Evolutionary conservation across 1,140 invertebrate species (phyloP).

Genomic region (Bombus vancouverensis): DNA sequence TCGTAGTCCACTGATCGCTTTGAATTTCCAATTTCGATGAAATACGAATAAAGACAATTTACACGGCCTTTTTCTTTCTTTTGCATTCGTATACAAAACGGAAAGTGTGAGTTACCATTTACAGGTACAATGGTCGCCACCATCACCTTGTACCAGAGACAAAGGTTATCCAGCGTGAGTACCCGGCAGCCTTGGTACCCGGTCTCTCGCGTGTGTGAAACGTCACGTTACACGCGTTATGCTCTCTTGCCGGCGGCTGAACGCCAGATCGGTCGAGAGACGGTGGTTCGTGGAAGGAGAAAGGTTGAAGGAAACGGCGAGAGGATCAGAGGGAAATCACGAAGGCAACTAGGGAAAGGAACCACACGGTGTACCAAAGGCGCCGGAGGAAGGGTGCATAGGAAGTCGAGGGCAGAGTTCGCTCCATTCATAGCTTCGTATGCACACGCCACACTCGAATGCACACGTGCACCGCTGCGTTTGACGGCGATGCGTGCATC

Average conservation of each 20-base stretch:
- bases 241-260: conserved; percentile 23
- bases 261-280: neutral
- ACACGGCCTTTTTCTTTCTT: too few species aligned
- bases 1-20: too few species aligned
- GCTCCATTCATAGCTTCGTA: conserved; percentile 68
- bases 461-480: conserved; percentile 49
- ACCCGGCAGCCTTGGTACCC: neutral
- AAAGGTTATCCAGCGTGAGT: neutral
- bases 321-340: neutral
- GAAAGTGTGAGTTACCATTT: too few species aligned
- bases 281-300: conserved; percentile 6
- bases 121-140: too few species aligned
- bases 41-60: too few species aligned
- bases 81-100: too few species aligned
- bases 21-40: too few species aligned
- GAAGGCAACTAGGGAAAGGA: conserved; percentile 14
- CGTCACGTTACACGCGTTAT: conserved; percentile 63
- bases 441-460: conserved; percentile 21
- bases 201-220: conserved; percentile 42
- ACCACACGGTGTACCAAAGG: neutral
- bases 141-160: too few species aligned
- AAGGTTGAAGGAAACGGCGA: conserved; percentile 14
- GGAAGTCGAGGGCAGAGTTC: conserved; percentile 58
- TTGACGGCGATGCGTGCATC: conserved; percentile 16
- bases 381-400: neutral